phyloP scores from a whole-genome alignment of 2,888 invertebrate species.

The Cheilosia vernalis region DNA sequence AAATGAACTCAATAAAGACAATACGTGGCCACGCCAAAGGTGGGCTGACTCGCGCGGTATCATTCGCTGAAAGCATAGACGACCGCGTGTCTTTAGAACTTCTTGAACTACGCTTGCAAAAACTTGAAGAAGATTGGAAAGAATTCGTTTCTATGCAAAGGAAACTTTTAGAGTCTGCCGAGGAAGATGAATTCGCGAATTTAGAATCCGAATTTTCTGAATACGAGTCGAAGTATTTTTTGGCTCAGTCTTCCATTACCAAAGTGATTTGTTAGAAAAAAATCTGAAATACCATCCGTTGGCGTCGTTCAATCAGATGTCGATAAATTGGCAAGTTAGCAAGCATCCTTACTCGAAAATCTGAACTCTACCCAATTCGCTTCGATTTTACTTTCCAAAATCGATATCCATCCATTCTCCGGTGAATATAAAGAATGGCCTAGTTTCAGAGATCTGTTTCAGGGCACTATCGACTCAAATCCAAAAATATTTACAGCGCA shows the following conservation, averaged over 20 bases:
- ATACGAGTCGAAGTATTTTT: constrained; percentile 5
- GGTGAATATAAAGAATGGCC: constrained; percentile 7
- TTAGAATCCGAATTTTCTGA: background rate
- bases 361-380: background rate
- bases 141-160: background rate
- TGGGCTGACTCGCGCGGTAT: too few species aligned
- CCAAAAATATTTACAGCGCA: background rate
- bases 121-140: constrained; percentile 3
- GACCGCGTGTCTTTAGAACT: background rate
- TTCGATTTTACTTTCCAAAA: background rate
- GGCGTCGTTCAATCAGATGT: too few species aligned
- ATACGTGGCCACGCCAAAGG: too few species aligned
- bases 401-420: background rate
- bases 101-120: background rate
- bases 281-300: background rate
- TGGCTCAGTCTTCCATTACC: background rate
- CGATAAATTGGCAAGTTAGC: constrained; percentile 5
- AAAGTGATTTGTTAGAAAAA: background rate
- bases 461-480: constrained; percentile 7
- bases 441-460: constrained; percentile 1
- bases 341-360: constrained; percentile 8
- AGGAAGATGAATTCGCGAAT: background rate
- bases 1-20: too few species aligned
- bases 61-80: background rate
- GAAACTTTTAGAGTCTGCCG: background rate